Evolutionary conservation across 2,888 invertebrate genomes (phyloP), one percentile per base, ranked within the genome.

Genomic region (Horisme vitalbata): DNA sequence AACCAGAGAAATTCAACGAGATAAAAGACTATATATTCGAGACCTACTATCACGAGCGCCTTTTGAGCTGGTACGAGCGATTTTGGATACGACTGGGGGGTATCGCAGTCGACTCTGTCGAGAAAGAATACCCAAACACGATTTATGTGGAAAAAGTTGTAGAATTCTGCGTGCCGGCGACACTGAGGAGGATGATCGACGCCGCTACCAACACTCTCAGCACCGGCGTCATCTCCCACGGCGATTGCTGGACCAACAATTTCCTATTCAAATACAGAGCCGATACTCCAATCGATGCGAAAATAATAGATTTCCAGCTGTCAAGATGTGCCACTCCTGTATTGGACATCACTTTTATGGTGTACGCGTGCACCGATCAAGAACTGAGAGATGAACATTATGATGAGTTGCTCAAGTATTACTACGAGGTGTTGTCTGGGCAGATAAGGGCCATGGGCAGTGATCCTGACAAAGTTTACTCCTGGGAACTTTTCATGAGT

Each of bases 201-300:
- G 85, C 91, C 0, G 84, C 82, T 0, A 66, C 82, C 0, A 57
- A 69, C 0, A 75, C 79, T 5, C 2, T 8, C 0, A 8, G 79
- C 12, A 77, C 89, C n/a, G 87, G 91, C 0, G 93, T 93, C 0
- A 90, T 95, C 15, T 92, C 91, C 0, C 94, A 95, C 46, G 95
- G 95, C 0, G 95, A 95, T 67, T 91, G 92, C 24, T 95, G 95
- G 95, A 91, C 93, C 0, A 94, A 93, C n/a, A 95, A 95, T 68
- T 95, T 95, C 57, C 69, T 95, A 0, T 91, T 91, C 5, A 90
- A 90, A 57, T 79, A 87, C 37, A 55, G 62, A 0, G 45, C 68
- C 6, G 56, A 58, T 0, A 28, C 21, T 1, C 83, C 87, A 0
- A 51, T 75, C 3, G 84, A 87, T 45, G 88, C 90, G 0, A 90